These are phyloP conservation scores for Passer domesticus DNA, from an alignment of 2,113 vertebrate species.

Conservation along the genomic window DNA sequence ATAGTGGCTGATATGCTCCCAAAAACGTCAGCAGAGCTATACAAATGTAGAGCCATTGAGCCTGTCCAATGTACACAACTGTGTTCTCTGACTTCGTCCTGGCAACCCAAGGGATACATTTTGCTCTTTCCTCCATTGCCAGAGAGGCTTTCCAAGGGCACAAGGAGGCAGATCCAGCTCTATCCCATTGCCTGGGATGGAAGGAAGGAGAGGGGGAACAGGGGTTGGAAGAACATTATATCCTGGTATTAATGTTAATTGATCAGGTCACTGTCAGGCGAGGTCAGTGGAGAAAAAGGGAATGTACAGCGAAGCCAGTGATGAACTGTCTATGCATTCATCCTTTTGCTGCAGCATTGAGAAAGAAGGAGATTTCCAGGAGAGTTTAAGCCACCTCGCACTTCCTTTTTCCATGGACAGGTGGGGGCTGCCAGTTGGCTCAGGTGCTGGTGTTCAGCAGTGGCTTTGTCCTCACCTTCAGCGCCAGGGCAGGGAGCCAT, in stretches of 20 bases:
- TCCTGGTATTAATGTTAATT: background rate
- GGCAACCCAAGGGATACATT: background rate
- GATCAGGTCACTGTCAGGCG: accelerated
- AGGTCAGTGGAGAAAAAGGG: background rate
- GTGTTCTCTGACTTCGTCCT: background rate
- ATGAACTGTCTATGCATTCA: background rate
- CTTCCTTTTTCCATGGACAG: background rate
- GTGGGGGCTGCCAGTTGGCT: background rate
- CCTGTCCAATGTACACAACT: background rate
- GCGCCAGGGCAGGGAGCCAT: background rate
- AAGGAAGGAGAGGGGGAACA: background rate
- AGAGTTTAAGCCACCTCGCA: background rate
- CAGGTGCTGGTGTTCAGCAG: background rate
- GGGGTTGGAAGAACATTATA: background rate
- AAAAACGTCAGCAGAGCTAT: background rate
- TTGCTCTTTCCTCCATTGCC: background rate
- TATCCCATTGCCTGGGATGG: background rate
- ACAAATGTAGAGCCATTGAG: background rate
- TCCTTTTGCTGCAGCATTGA: background rate
- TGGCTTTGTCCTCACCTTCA: background rate
- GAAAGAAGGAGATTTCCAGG: background rate
- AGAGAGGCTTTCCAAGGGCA: background rate
- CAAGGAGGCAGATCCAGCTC: background rate
- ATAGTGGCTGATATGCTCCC: background rate
- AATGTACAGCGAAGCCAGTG: accelerated